Conservation (phyloP, 2,797 vertebrate genomes). For the Microctenopoma lineatum region DNA sequence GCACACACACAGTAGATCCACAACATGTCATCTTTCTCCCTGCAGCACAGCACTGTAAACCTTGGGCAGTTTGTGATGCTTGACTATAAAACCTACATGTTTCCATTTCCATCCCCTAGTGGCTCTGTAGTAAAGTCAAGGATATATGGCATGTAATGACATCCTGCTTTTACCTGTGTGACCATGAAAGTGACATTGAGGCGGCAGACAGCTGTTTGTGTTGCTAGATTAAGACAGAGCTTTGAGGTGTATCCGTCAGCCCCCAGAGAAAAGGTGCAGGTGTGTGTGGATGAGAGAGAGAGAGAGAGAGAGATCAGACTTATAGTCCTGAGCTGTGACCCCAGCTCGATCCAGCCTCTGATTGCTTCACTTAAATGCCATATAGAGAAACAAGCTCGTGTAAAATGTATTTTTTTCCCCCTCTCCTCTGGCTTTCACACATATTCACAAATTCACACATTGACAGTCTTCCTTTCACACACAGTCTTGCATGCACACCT, state of each 20-base stretch:
- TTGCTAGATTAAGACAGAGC: constrained; percentile 71
- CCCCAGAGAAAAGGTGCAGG: constrained; percentile 36
- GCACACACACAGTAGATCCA: constrained; percentile 8
- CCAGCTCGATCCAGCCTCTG: constrained; percentile 39
- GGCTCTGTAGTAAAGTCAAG: constrained; percentile 61
- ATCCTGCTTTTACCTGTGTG: constrained; percentile 59
- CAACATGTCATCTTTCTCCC: constrained; percentile 9
- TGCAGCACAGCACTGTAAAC: constrained; percentile 35
- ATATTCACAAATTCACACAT: constrained; percentile 76
- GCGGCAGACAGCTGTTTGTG: constrained; percentile 71
- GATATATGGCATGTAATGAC: constrained; percentile 59
- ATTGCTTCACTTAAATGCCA: constrained; percentile 63
- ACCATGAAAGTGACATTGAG: constrained; percentile 72
- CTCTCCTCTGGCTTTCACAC: constrained; percentile 48
- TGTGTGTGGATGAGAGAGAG: constrained; percentile 2
- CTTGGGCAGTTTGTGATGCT: constrained; percentile 57
- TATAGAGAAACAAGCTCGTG: constrained; percentile 54
- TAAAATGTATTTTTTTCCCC: constrained; percentile 41
- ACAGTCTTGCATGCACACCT: constrained; percentile 71
- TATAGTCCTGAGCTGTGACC: constrained; percentile 35
- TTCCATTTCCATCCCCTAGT: constrained; percentile 60
- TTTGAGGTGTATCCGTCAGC: constrained; percentile 50
- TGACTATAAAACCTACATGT: constrained; percentile 66
- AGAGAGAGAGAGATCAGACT: constrained; percentile 15
- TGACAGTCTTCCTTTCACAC: constrained; percentile 70